Base-by-base conservation (phyloP, 2,797 vertebrate species). In the Cuniculus paca region DNA sequence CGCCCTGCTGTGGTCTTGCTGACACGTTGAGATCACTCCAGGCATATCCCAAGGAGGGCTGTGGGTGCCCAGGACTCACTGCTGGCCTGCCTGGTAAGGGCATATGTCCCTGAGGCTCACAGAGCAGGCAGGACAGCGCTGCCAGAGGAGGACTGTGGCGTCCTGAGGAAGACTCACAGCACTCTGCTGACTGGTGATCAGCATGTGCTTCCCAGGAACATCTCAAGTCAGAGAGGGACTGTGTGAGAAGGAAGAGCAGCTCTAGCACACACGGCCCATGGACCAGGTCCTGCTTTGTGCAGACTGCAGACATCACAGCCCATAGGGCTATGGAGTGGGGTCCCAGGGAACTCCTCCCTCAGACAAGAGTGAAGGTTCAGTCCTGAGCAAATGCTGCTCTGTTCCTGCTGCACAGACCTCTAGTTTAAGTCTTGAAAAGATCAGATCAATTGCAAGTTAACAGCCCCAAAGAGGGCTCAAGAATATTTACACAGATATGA, bases 41-140 rank as follows among this genome's bases (percentile, higher is more conserved):
- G 31, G 42, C 34, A 26, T 61, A 80, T 17, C 39, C 60, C 2
- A 12, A 39, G 2, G 10, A 74, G 19, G 48, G 45, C 17, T 22
- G 2, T 0, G n/a, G 10, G 6, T 17, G 22, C 31, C 52, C 14
- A 52, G 5, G 10, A 28, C 6, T 17, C 1, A 17, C 19, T 56
- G 14, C 22, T 60, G 24, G 60, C 24, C 70, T 14, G 4, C 28
- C n/a, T 10, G 45, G 31, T 31, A 7, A 42, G 34, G 65, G 3
- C n/a, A 0, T 16, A 16, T 14, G 50, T 14, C 24, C 5, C 5
- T 26, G 8, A 13, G 31, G 42, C 14, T 22, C 48, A 54, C 45
- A 39, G 2, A 1, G 10, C 9, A 34, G 36, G 74, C 31, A 79
- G 16, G 1, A 5, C 36, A 87, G 9, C 52, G 24, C 10, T 52